phyloP scores from a whole-genome alignment of 2,113 vertebrate genomes.

The Halcyon malimbica region DNA sequence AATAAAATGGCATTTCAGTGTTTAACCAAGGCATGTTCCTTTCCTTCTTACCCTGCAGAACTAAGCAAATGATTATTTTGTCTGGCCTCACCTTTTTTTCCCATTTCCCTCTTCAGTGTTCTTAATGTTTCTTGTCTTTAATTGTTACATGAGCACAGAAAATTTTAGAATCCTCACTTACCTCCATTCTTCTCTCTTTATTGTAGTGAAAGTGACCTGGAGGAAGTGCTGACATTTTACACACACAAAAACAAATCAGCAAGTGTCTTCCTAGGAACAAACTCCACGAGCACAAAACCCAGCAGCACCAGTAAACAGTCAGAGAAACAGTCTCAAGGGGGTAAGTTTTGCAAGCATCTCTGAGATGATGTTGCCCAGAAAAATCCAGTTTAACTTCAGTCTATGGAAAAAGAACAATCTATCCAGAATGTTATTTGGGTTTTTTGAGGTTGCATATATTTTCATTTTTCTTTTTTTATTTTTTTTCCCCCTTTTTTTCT shows the following conservation, averaged over 20 bases:
- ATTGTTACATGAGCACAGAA: background rate
- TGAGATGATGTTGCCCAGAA: background rate
- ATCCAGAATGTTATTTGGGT: background rate
- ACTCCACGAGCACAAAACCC: conserved; percentile 71
- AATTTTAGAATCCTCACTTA: background rate
- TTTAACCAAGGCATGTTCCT: background rate
- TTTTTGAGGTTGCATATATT: background rate
- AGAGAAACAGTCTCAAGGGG: conserved; percentile 63
- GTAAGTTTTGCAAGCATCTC: conserved; percentile 75
- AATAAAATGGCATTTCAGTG: background rate
- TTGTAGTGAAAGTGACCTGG: conserved; percentile 91
- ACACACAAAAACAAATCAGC: conserved; percentile 92
- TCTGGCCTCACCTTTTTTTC: background rate
- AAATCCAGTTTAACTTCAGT: background rate
- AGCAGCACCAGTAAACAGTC: conserved; percentile 47
- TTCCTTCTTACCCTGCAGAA: background rate
- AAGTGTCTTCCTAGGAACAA: conserved; percentile 88
- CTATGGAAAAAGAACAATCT: background rate
- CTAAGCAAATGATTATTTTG: background rate
- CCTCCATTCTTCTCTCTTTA: conserved; percentile 14
- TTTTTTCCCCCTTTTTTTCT: too few species aligned
- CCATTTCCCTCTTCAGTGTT: background rate
- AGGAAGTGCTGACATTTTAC: conserved; percentile 95
- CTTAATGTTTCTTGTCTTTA: background rate
- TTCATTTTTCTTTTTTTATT: background rate